Percentiles rank a stretch among this genome's conserved stretches.
These are phyloP conservation scores for Pelochelys cantorii DNA, from an alignment of 2,797 vertebrate genomes.

Conservation along the genomic window DNA sequence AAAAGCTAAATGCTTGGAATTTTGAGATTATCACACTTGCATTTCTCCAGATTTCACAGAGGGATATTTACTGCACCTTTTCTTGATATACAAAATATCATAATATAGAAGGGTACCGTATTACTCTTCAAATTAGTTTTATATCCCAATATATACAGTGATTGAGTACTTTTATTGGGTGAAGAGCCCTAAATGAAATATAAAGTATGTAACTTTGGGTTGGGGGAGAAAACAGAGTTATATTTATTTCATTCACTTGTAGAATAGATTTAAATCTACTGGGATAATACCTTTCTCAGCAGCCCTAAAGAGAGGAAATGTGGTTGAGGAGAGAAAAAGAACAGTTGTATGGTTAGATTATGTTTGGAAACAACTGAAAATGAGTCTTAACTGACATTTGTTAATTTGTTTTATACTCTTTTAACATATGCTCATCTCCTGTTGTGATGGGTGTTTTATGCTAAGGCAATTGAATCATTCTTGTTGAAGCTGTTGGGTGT, in stretches of 20 bases:
- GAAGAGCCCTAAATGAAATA: conserved; percentile 2
- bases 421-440: background rate
- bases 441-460: background rate
- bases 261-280: conserved; percentile 2
- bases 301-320: background rate
- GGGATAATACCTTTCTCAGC: background rate
- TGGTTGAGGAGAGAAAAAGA: background rate
- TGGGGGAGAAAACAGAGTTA: background rate
- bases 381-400: background rate
- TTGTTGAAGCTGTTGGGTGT: background rate
- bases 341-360: background rate
- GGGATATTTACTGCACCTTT: background rate
- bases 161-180: background rate
- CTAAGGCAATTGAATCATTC: background rate
- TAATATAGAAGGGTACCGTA: background rate
- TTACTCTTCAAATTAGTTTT: background rate
- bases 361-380: background rate
- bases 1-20: conserved; percentile 30
- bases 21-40: background rate
- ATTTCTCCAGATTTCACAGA: conserved; percentile 13
- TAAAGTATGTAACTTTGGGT: background rate
- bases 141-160: background rate
- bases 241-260: background rate
- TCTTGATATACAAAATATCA: background rate
- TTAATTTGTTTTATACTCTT: background rate